Conservation (phyloP, 2,797 vertebrate genomes). For the Coccyzus lansbergi region DNA sequence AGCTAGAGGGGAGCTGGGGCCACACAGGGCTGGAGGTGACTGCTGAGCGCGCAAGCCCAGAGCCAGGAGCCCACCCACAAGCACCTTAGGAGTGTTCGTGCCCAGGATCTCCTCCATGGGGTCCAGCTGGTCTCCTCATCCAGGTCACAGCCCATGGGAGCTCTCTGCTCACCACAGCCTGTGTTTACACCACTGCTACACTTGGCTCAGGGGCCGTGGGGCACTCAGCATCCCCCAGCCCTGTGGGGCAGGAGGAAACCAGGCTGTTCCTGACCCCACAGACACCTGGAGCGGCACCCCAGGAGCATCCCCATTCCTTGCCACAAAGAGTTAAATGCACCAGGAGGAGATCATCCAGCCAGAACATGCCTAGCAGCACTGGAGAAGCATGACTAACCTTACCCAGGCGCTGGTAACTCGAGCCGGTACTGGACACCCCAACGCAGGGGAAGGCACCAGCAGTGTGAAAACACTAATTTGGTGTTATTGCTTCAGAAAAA, state of each 20-base stretch:
- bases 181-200: accelerated
- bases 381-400: not conserved
- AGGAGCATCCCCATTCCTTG: not conserved
- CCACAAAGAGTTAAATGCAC: not conserved
- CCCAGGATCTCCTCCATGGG: not conserved
- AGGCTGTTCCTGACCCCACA: not conserved
- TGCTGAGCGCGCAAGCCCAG: not conserved
- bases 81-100: too few relatives aligned
- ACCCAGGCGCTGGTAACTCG: not conserved
- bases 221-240: accelerated
- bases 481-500: not conserved
- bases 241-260: not conserved
- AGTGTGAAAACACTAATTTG: not conserved
- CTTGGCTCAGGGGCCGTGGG: accelerated
- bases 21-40: not conserved
- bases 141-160: not conserved
- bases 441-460: not conserved
- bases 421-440: accelerated
- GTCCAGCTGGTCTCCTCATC: not conserved
- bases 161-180: not conserved
- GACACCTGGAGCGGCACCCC: not conserved
- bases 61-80: not conserved
- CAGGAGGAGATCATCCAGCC: not conserved
- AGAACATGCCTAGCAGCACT: not conserved
- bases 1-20: not conserved